Evolutionary conservation across 64 coral and sea anemone species (phyloP).

Genomic region (Montipora capricornis): DNA sequence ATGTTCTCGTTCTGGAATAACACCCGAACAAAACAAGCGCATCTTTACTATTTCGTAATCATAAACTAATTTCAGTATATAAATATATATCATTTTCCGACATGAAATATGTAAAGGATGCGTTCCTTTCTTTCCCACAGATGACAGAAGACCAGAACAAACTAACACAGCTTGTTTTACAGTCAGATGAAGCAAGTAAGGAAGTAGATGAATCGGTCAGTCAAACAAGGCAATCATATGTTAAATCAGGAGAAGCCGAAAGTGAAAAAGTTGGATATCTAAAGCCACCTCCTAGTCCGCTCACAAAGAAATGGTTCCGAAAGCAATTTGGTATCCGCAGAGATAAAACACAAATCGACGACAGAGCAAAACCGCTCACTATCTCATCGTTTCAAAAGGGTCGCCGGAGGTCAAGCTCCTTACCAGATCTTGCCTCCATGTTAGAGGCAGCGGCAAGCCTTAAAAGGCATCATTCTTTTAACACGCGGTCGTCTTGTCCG

Average conservation of each 20-base stretch:
- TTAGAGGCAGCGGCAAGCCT: slow-evolving; percentile 68
- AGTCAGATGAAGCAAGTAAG: not conserved
- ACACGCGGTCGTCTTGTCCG: not conserved
- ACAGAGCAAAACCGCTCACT: not conserved
- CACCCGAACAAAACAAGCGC: too few relatives aligned
- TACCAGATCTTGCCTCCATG: slow-evolving; percentile 89
- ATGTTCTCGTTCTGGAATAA: too few relatives aligned
- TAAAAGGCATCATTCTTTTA: slow-evolving; percentile 34
- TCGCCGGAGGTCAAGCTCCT: slow-evolving; percentile 78
- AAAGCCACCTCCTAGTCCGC: slow-evolving; percentile 37
- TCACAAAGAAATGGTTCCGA: slow-evolving; percentile 88
- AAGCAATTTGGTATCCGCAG: slow-evolving; percentile 88
- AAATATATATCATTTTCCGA: too few relatives aligned
- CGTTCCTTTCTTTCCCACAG: not conserved
- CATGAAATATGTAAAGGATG: not conserved
- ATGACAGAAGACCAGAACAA: slow-evolving; percentile 11
- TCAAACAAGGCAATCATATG: not conserved
- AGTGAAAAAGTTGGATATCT: not conserved
- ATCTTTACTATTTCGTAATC: too few relatives aligned
- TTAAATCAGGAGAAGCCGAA: not conserved
- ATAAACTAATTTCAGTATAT: too few relatives aligned
- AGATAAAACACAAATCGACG: slow-evolving; percentile 7
- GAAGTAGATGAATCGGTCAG: not conserved
- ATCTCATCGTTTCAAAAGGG: not conserved
- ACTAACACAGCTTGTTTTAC: not conserved